Evolutionary conservation across 2,797 vertebrate species (phyloP).

Genomic region (Anguilla marmorata): DNA sequence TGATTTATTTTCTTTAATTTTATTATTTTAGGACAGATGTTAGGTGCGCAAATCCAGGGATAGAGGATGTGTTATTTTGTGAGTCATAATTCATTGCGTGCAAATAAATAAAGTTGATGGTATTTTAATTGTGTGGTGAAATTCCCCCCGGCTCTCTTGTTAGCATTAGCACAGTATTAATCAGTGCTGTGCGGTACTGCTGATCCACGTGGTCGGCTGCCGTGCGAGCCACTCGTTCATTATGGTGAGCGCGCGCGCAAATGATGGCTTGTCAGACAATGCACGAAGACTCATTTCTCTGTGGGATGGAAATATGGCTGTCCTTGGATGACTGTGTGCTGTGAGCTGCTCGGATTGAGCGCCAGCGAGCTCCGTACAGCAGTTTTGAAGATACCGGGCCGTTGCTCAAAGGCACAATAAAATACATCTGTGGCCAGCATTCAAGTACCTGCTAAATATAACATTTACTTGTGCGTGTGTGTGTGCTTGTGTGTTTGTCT

Average conservation of each 20-base stretch:
- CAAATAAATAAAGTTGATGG: constrained; percentile 13
- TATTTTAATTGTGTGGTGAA: background rate
- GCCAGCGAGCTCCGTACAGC: background rate
- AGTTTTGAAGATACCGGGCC: background rate
- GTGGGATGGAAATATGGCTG: background rate
- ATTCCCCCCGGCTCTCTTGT: background rate
- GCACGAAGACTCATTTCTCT: background rate
- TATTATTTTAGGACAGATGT: background rate
- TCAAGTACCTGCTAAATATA: background rate
- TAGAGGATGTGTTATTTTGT: background rate
- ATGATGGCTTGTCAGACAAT: background rate
- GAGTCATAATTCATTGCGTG: background rate
- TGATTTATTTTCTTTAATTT: background rate
- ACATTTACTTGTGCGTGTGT: background rate
- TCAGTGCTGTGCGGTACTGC: background rate
- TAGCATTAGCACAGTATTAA: background rate
- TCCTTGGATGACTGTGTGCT: background rate
- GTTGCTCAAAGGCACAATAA: background rate
- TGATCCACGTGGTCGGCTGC: background rate
- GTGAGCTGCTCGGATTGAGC: background rate
- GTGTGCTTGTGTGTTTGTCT: background rate
- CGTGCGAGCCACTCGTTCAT: background rate
- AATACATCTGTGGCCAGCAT: background rate
- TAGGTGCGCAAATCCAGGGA: background rate
- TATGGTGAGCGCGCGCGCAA: background rate